Evolutionary conservation across 2,113 vertebrate species (phyloP), one percentile per base, ranked within the genome.

Genomic region (Embiotoca jacksoni): DNA sequence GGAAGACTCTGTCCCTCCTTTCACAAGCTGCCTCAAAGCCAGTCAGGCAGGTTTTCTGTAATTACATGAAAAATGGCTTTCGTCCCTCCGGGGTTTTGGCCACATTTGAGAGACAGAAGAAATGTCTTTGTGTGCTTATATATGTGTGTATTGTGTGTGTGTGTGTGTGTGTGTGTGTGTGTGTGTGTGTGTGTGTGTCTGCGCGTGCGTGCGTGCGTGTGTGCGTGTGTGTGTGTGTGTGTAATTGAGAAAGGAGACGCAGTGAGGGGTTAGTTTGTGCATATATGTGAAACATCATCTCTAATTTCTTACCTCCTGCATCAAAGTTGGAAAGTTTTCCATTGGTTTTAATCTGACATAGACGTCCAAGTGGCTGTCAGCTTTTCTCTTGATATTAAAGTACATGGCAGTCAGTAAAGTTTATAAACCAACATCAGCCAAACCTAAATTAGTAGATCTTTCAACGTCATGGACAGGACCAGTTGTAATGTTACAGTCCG

Each of bases 11-110:
- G 59, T 76, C 66, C 82, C 80, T 88, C 71, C 71, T 91, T 84
- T 85, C 80, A 79, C 65, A 82, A 85, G 82, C 77, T 75, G 78
- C 75, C 81, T 85, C 81, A 84, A 69, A 95, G 92, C 94, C 90
- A 88, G 94, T 94, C 83, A 63, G 88, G 91, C 92, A 93, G 92
- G 93, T 95, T 94, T 94, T 88, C 87, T 88, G 88, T 90, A 93
- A 94, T 94, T 93, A 92, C 89, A 90, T 90, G 89, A 94, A 93
- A 94, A 93, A 94, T 91, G 75, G 81, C 86, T 90, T 92, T 53
- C 76, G 87, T 90, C 86, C 91, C 93, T 90, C 57, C 3, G 80
- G 92, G 91, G 82, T 85, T 93, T 92, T 81, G 82, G 88, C 83
- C 86, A 89, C 84, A 88, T 91, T 50, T 84, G 72, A 87, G 66